A percentile compares a stretch with the other conserved stretches of the same genome.
Evolutionary conservation across 1,140 invertebrate genomes (phyloP).

Genomic region (Galleria mellonella): DNA sequence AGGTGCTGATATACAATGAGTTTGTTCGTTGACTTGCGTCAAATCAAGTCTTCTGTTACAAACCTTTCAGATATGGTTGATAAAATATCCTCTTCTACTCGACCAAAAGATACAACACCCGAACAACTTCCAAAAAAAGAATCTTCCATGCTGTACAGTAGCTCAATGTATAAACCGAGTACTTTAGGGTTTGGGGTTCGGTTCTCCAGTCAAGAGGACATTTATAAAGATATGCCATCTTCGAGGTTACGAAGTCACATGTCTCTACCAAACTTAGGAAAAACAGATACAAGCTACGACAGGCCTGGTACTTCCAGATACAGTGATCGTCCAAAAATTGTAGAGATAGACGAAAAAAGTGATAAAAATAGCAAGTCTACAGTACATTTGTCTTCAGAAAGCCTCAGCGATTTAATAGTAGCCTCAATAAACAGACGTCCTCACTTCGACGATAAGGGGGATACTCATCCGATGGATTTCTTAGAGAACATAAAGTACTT

Average conservation of each 20-base stretch:
- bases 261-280: constrained; percentile 63
- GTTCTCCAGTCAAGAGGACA: constrained; percentile 64
- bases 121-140: constrained; percentile 33
- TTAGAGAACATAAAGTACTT: constrained; percentile 60
- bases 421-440: constrained; percentile 52
- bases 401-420: constrained; percentile 50
- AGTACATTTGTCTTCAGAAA: constrained; percentile 38
- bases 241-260: constrained; percentile 59
- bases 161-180: constrained; percentile 53
- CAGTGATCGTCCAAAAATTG: constrained; percentile 38
- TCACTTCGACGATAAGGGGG: constrained; percentile 58
- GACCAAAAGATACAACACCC: constrained; percentile 32
- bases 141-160: constrained; percentile 27
- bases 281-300: constrained; percentile 33
- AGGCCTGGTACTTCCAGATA: constrained; percentile 25
- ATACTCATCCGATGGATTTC: constrained; percentile 62
- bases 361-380: constrained; percentile 18
- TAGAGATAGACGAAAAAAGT: constrained; percentile 46
- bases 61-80: constrained; percentile 67
- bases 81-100: constrained; percentile 49
- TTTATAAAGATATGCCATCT: constrained; percentile 54
- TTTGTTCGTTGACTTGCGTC: constrained; percentile 64
- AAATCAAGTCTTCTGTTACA: constrained; percentile 61
- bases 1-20: constrained; percentile 32
- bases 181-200: constrained; percentile 58